Base-by-base conservation (phyloP, 2,113 vertebrate genomes). In the Butastur rufipennis region DNA sequence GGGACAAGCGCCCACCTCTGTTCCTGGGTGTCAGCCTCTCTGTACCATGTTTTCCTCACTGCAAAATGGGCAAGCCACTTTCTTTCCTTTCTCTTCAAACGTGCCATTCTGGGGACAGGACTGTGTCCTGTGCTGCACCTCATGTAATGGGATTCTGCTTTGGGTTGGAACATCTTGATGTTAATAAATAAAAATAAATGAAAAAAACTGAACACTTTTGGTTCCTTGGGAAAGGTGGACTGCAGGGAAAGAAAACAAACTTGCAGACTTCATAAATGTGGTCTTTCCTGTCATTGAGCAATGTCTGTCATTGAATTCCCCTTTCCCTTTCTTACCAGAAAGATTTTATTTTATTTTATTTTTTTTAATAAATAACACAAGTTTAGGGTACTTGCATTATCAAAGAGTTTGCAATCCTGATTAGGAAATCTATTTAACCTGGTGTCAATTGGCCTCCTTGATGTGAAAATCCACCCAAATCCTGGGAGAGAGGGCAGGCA, bases 341-440 rank as follows among this genome's bases (percentile, higher is more conserved):
- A 52, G 40, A 50, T 23, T 17, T n/a, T 25, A 10, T 75, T n/a
- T 75, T 34, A 34, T 47, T 77, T 72, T 19, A n/a, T 5, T 29
- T 56, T 48, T 45, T 52, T 42, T 19, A 88, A 91, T 47, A 74
- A 84, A 70, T 66, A 94, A 13, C 59, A 67, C 21, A 77, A 91
- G 26, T 94, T 94, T 92, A 75, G 65, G 70, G 48, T 38, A 75
- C 70, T 82, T 81, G 71, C 48, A 32, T 67, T 88, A 93, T 94
- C 89, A 95, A 93, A 95, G 93, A 48, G 47, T 73, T 81, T 86
- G 42, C 84, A 97, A 17, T 93, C 50, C 74, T 95, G 97, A 97
- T 96, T 97, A 97, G 93, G 88, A 95, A 96, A 95, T 95, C 86
- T 90, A 90, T 91, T 97, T 97, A 95, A 96, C 94, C 94, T 91